Conservation (phyloP, 2,888 invertebrate genomes). For the Philhelius pedissequus region DNA sequence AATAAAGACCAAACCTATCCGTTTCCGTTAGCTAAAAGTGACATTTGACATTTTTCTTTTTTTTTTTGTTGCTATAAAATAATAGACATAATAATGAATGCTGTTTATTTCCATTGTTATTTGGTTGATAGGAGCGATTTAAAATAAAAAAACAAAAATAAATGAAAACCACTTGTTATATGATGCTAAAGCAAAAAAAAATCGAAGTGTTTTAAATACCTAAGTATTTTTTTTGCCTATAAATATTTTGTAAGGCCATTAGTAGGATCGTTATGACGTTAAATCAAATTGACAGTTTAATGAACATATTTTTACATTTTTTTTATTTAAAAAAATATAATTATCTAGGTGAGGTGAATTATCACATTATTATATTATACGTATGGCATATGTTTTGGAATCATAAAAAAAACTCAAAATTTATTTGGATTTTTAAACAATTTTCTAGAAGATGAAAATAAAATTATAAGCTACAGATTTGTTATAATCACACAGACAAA, state of each 20-base stretch:
- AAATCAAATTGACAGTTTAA: slow-evolving; percentile 20
- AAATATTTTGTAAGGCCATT: not conserved
- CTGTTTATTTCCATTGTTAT: slow-evolving; percentile 18
- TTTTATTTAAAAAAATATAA: no score
- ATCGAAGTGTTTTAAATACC: slow-evolving; percentile 3
- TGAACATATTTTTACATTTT: no score
- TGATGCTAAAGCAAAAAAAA: not conserved
- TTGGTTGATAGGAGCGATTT: slow-evolving; percentile 10
- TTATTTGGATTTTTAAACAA: no score
- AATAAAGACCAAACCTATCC: not conserved
- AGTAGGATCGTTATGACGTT: slow-evolving; percentile 4
- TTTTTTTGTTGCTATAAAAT: not conserved
- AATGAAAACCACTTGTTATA: slow-evolving; percentile 1
- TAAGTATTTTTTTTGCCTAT: not conserved
- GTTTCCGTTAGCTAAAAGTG: not conserved
- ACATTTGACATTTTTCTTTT: slow-evolving; percentile 20
- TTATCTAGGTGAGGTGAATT: no score
- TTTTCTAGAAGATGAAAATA: no score
- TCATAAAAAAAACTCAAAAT: no score
- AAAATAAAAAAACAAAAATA: slow-evolving; percentile 26
- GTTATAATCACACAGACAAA: no score
- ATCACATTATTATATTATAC: no score
- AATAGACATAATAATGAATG: not conserved
- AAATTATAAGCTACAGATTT: no score
- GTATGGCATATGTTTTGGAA: no score